These are phyloP conservation scores for Labeo catla DNA, from an alignment of 2,113 vertebrate species.

Conservation along the genomic window DNA sequence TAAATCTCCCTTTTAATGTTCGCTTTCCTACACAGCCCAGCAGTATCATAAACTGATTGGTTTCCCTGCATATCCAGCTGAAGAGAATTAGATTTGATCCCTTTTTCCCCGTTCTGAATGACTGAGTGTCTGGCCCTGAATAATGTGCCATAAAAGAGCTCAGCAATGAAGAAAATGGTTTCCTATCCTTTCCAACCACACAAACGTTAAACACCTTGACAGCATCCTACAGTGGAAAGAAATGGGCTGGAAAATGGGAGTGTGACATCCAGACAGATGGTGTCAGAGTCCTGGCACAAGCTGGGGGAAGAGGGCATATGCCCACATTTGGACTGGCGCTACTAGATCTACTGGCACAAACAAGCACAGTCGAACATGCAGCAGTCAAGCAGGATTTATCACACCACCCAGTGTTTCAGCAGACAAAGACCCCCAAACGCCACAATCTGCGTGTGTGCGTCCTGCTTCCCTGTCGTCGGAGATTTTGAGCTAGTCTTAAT, in stretches of 20 bases:
- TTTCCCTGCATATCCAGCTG: conserved; percentile 13
- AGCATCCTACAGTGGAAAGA: conserved; percentile 58
- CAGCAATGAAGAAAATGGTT: background rate
- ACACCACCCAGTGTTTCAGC: conserved; percentile 59
- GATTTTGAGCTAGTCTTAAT: conserved; percentile 63
- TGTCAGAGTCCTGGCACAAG: conserved; percentile 66
- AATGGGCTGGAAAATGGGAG: conserved; percentile 62
- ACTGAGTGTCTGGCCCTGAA: conserved; percentile 17
- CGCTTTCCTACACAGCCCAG: conserved; percentile 18
- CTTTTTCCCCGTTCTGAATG: conserved; percentile 20
- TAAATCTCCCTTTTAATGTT: conserved; percentile 31
- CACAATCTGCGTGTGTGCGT: conserved; percentile 32
- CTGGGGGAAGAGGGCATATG: conserved; percentile 49
- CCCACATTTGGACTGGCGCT: conserved; percentile 47
- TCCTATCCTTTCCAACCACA: conserved; percentile 13
- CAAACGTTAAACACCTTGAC: conserved; percentile 61
- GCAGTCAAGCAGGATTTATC: conserved; percentile 63
- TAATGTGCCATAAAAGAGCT: conserved; percentile 12
- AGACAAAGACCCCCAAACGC: conserved; percentile 56
- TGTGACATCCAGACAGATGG: conserved; percentile 69
- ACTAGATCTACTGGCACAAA: conserved; percentile 39
- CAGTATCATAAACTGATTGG: conserved; percentile 45
- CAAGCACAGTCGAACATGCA: conserved; percentile 28
- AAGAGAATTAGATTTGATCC: conserved; percentile 40
- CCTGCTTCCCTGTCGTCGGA: conserved; percentile 41